Evolutionary conservation across 2,888 invertebrate species (phyloP).

Genomic region (Charanyca ferruginea): DNA sequence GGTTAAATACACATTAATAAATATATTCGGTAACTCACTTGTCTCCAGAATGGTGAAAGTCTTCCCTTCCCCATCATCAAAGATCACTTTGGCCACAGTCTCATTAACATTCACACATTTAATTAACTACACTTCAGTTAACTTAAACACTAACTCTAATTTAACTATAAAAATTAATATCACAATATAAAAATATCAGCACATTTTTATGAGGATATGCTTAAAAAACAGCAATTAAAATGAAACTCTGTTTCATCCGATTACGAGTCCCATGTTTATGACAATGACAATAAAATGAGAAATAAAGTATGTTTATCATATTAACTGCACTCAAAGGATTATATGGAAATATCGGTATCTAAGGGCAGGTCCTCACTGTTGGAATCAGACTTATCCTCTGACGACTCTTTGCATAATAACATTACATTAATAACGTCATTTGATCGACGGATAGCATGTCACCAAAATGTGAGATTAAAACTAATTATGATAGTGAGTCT

Average conservation of each 20-base stretch:
- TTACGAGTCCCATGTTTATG: constrained; percentile 43
- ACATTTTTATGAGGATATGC: constrained; percentile 33
- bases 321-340: constrained; percentile 61
- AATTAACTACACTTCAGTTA: constrained; percentile 8
- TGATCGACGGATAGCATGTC: constrained; percentile 5
- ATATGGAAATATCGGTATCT: constrained; percentile 54
- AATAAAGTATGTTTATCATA: constrained; percentile 59
- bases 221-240: constrained; percentile 24
- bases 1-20: neutral
- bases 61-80: constrained; percentile 63
- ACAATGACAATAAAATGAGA: constrained; percentile 60
- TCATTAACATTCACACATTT: constrained; percentile 32
- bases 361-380: constrained; percentile 42
- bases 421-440: neutral
- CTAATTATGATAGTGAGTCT: constrained; percentile 30
- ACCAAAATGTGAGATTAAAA: constrained; percentile 14
- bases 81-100: constrained; percentile 26
- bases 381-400: neutral
- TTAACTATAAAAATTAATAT: constrained; percentile 41
- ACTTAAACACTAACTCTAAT: constrained; percentile 11
- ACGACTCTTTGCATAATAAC: neutral
- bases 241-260: constrained; percentile 23
- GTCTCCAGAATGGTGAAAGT: constrained; percentile 72
- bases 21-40: constrained; percentile 64
- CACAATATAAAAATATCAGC: constrained; percentile 43